A percentile compares a stretch with the other conserved stretches of the same genome.
These are phyloP conservation scores for Bostrychus sinensis DNA, from an alignment of 2,113 vertebrate species.

Conservation along the genomic window DNA sequence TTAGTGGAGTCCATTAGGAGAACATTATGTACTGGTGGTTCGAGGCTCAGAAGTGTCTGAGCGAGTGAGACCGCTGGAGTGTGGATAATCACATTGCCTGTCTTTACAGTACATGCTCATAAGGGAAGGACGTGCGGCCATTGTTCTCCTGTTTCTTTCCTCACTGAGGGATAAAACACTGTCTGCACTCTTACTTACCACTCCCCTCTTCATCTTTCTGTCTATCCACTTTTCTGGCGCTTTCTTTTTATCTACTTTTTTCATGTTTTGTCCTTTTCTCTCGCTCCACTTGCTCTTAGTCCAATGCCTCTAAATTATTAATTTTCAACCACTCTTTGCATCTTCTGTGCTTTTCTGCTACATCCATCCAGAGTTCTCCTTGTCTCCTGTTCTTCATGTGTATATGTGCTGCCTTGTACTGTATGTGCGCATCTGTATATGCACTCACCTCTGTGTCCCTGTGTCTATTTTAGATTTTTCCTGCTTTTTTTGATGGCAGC, in stretches of 20 bases:
- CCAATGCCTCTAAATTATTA: slow-evolving; percentile 75
- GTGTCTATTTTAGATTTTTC: slow-evolving; percentile 52
- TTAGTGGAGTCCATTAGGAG: slow-evolving; percentile 75
- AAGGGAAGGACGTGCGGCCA: slow-evolving; percentile 42
- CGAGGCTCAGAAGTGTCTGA: slow-evolving; percentile 70
- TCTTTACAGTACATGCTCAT: slow-evolving; percentile 58
- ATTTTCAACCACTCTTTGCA: slow-evolving; percentile 69
- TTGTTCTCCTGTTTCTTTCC: slow-evolving; percentile 56
- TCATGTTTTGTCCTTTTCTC: slow-evolving; percentile 12
- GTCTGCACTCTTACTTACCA: slow-evolving; percentile 29
- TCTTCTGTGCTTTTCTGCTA: slow-evolving; percentile 56
- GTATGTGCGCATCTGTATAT: slow-evolving; percentile 2
- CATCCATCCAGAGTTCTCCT: slow-evolving; percentile 60
- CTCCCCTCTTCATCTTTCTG: slow-evolving; percentile 14
- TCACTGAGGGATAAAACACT: slow-evolving; percentile 43
- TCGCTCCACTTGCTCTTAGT: slow-evolving; percentile 54
- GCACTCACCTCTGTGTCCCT: slow-evolving; percentile 21
- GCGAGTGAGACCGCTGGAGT: slow-evolving; percentile 67
- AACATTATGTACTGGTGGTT: slow-evolving; percentile 72
- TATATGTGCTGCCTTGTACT: slow-evolving; percentile 1
- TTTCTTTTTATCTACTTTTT: slow-evolving; percentile 19
- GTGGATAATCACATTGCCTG: slow-evolving; percentile 74
- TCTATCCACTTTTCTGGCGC: slow-evolving; percentile 7
- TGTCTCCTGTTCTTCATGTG: slow-evolving; percentile 33
- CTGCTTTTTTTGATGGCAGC: slow-evolving; percentile 26